A percentile compares a stretch with the other conserved stretches of the same genome.
Conservation (phyloP, 2,888 invertebrate species). For the Perizoma flavofasciatum region DNA sequence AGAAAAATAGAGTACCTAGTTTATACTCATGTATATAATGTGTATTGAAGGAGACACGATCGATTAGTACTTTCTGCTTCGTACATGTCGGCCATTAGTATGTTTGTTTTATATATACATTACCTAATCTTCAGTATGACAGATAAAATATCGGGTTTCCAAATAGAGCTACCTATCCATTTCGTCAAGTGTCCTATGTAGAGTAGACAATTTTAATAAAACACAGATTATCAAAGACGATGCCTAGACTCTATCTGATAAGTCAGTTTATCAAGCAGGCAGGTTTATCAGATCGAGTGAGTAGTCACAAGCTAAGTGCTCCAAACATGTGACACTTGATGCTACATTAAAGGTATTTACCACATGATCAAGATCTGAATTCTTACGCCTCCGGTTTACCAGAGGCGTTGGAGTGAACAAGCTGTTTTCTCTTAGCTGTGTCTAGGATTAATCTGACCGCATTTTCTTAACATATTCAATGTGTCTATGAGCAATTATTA, state of each 20-base stretch:
- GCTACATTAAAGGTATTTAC: conserved; percentile 30
- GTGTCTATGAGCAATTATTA: conserved; percentile 8
- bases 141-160: too few species aligned
- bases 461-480: conserved; percentile 28
- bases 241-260: neutral
- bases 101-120: too few species aligned
- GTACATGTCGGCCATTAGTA: too few species aligned
- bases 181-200: too few species aligned
- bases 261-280: conserved; percentile 42
- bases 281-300: conserved; percentile 41
- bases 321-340: conserved; percentile 47
- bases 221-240: neutral
- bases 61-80: too few species aligned
- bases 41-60: too few species aligned
- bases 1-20: too few species aligned
- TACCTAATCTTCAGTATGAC: too few species aligned
- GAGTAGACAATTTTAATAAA: too few species aligned
- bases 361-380: conserved; percentile 40
- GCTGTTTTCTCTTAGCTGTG: neutral
- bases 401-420: neutral
- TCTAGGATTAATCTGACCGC: conserved; percentile 16
- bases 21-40: too few species aligned
- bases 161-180: too few species aligned
- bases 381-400: conserved; percentile 12
- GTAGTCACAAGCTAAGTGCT: conserved; percentile 45